Evolutionary conservation across 2,113 vertebrate species (phyloP).

Genomic region (Tonatia bakeri): DNA sequence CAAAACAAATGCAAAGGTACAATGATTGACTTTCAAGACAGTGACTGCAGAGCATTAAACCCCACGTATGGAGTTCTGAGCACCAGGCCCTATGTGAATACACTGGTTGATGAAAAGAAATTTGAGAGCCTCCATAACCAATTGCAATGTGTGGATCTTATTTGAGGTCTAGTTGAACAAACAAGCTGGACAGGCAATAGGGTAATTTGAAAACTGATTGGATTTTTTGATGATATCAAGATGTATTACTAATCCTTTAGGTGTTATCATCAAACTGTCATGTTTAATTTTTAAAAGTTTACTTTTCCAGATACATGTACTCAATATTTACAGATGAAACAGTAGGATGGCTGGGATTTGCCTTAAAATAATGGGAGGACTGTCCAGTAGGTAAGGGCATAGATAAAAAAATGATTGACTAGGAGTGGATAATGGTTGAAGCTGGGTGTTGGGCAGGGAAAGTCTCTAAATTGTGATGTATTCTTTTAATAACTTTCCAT

Average conservation of each 20-base stretch:
- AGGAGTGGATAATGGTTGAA: neutral
- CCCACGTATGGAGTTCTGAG: neutral
- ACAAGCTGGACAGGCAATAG: neutral
- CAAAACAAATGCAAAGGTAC: neutral
- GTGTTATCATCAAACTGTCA: neutral
- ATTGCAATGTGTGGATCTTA: neutral
- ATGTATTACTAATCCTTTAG: neutral
- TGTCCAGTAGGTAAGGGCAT: neutral
- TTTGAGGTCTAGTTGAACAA: neutral
- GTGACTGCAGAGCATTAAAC: neutral
- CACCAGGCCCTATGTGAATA: neutral
- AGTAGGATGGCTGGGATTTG: neutral
- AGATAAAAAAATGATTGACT: neutral
- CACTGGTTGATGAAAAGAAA: neutral
- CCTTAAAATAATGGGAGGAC: neutral
- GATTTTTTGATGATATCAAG: neutral
- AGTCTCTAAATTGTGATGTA: neutral
- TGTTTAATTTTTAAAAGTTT: neutral
- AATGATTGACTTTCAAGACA: neutral
- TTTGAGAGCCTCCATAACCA: neutral
- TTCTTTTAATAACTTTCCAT: neutral
- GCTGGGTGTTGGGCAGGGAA: neutral
- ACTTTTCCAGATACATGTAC: neutral
- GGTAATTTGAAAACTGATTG: neutral
- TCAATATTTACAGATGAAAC: constrained; percentile 10